Percentiles rank a stretch among this genome's conserved stretches.
These are phyloP conservation scores for Tokudaia tokunoshimensis DNA, from an alignment of 2,797 vertebrate genomes.

Conservation along the genomic window DNA sequence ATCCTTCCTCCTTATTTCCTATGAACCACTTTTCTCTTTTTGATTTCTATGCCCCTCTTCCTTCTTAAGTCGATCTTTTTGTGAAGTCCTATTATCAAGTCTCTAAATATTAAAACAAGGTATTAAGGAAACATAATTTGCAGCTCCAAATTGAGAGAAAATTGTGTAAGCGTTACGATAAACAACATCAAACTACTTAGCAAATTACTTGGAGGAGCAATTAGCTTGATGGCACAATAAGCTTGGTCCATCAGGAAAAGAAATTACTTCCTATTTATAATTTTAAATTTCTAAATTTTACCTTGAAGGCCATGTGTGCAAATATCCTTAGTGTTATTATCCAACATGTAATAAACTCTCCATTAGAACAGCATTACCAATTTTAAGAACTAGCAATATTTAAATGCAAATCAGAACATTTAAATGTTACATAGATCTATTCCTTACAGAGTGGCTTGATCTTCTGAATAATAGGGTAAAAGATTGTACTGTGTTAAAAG, in stretches of 20 bases:
- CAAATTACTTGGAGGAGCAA: neutral
- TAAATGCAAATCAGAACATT: slow-evolving; percentile 44
- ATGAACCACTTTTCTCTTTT: neutral
- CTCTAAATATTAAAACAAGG: neutral
- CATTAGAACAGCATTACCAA: neutral
- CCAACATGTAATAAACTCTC: slow-evolving; percentile 31
- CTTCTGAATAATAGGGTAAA: slow-evolving; percentile 67
- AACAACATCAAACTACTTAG: slow-evolving; percentile 50
- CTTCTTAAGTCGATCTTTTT: neutral
- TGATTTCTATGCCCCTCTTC: neutral
- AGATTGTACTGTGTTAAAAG: slow-evolving; percentile 63
- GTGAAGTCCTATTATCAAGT: neutral
- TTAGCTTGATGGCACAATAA: neutral
- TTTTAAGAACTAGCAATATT: slow-evolving; percentile 51
- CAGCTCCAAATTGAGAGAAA: slow-evolving; percentile 26
- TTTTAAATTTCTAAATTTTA: slow-evolving; percentile 26
- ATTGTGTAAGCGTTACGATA: neutral
- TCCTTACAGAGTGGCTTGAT: slow-evolving; percentile 38
- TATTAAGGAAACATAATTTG: neutral
- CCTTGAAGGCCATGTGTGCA: slow-evolving; percentile 7
- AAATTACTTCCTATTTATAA: slow-evolving; percentile 14
- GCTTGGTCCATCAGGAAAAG: slow-evolving; percentile 17
- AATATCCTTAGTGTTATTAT: slow-evolving; percentile 50
- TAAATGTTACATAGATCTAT: slow-evolving; percentile 36
- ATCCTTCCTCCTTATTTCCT: neutral